These are phyloP conservation scores for Leuciscus waleckii DNA, from an alignment of 2,797 vertebrate species.

Conservation along the genomic window DNA sequence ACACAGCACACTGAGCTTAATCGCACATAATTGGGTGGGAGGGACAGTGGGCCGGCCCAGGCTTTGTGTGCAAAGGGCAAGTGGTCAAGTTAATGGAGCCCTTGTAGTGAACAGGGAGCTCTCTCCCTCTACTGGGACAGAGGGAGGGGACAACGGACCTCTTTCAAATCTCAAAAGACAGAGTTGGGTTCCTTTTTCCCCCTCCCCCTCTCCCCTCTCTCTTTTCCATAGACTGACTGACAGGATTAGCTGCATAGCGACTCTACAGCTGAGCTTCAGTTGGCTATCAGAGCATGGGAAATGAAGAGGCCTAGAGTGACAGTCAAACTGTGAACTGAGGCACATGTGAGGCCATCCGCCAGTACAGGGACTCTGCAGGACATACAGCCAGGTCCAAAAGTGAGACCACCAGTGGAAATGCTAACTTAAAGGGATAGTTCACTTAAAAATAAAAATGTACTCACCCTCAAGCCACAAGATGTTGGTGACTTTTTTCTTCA, in stretches of 20 bases:
- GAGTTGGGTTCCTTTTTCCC: conserved; percentile 74
- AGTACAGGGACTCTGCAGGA: background rate
- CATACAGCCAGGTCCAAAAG: background rate
- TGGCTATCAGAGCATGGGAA: conserved; percentile 40
- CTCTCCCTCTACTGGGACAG: conserved; percentile 70
- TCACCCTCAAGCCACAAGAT: background rate
- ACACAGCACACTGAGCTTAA: conserved; percentile 99
- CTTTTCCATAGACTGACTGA: conserved; percentile 46
- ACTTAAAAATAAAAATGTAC: background rate
- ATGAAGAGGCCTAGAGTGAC: conserved; percentile 39
- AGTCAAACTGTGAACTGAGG: conserved; percentile 3
- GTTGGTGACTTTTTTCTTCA: background rate
- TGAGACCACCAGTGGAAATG: background rate
- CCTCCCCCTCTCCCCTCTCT: conserved; percentile 57
- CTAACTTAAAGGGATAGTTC: background rate
- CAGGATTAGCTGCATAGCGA: conserved; percentile 45
- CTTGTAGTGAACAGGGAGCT: conserved; percentile 91
- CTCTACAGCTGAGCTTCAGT: conserved; percentile 40
- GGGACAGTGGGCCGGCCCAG: conserved; percentile 94
- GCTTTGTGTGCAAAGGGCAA: conserved; percentile 99
- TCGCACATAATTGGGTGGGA: conserved; percentile 99
- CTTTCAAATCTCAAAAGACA: conserved; percentile 85
- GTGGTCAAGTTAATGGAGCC: conserved; percentile 99
- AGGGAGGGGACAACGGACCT: conserved; percentile 78
- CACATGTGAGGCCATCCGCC: conserved; percentile 31